Evolutionary conservation across 2,888 invertebrate species (phyloP), one percentile per base, ranked within the genome.

Genomic region (Ischnus inquisitorius): DNA sequence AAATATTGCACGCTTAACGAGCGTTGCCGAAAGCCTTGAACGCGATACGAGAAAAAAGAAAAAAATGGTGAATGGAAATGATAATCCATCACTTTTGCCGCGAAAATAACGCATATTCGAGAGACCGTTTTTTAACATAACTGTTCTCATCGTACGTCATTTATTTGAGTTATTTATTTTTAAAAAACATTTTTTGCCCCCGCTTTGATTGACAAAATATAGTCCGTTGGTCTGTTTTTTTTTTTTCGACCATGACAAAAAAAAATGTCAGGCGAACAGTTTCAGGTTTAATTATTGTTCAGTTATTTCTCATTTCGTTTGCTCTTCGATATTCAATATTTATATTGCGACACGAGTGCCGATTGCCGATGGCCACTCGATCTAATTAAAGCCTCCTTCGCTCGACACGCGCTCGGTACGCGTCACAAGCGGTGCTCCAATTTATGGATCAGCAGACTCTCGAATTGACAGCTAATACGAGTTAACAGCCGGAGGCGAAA

Each of bases 281-380:
- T 19, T 51, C 19, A 0, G 19, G 3, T 1, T 19, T 2, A 2
- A 51, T 19, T 51, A 10, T 51, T 48, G 6, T 34, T 34, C 8
- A 8, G 8, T 34, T 34, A 34, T 10, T 64, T 68, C 16, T 48
- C 6, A 8, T 5, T 48, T 19, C 6, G 1, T 0, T 68, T 28
- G 1, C 39, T 22, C 16, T 8, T 22, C 8, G 19, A 22, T 46
- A 43, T 72, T 16, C 16, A n/a, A 51, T 51, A 54, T 22, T 22
- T 54, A 54, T 19, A 54, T 62, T 57, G 43, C n/a, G 14, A 14
- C 3, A 10, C 16, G 16, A n/a, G 57, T 39, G 65, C 60, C 65
- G 60, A 79, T 79, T 39, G 65, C 60, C 65, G 60, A 79, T 79
- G 75, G 57, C 54, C 79, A 79, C 79, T 83, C 79, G 69, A 79